A percentile compares a stretch with the other conserved stretches of the same genome.
Evolutionary conservation across 2,113 vertebrate species (phyloP).

Genomic region (Vimba vimba): DNA sequence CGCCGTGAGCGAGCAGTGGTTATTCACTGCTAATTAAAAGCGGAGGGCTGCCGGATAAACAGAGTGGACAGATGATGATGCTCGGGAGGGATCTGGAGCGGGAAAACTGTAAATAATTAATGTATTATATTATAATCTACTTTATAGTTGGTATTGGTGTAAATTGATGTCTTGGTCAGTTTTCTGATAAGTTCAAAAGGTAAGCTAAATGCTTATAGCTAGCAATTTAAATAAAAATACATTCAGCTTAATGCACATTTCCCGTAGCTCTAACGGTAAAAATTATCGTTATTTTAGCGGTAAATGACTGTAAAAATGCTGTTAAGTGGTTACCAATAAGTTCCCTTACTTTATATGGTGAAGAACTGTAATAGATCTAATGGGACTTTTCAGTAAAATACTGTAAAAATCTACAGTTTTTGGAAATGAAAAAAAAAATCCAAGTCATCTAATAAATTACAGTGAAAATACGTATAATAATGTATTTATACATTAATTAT

Average conservation of each 20-base stretch:
- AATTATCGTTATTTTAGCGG: no score
- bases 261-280: no score
- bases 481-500: no score
- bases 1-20: background rate
- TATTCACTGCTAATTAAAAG: conserved; percentile 30
- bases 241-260: background rate
- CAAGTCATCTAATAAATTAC: no score
- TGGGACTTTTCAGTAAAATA: no score
- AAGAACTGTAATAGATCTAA: background rate
- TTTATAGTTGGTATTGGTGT: background rate
- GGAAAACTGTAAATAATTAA: background rate
- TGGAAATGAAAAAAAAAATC: no score
- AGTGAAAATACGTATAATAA: no score
- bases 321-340: background rate
- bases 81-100: background rate
- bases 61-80: background rate
- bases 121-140: background rate
- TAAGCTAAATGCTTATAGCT: background rate
- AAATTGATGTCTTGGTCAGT: background rate
- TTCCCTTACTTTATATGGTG: no score
- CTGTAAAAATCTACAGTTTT: no score
- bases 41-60: background rate
- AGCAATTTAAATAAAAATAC: background rate
- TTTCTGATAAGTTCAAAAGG: background rate
- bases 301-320: no score